These are phyloP conservation scores for Clarias gariepinus DNA, from an alignment of 2,113 vertebrate genomes.

Conservation along the genomic window DNA sequence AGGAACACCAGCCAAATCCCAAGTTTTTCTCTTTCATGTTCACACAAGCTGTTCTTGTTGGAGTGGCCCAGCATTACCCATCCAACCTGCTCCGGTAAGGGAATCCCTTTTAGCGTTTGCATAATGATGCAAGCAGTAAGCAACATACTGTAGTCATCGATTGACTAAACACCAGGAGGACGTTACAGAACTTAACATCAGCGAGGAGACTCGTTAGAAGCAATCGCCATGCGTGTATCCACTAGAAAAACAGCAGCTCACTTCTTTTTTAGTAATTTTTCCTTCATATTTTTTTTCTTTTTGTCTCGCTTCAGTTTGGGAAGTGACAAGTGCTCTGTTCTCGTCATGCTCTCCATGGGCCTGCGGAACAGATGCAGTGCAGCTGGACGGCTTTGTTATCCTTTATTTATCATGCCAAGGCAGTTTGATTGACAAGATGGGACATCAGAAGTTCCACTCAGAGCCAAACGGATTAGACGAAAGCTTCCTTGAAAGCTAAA, in stretches of 20 bases:
- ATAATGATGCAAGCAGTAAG: conserved; percentile 42
- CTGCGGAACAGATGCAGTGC: conserved; percentile 25
- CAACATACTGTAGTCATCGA: conserved; percentile 37
- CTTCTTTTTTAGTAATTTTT: neutral
- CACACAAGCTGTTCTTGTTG: conserved; percentile 22
- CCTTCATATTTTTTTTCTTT: conserved; percentile 10
- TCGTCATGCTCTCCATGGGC: conserved; percentile 32
- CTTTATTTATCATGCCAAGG: conserved; percentile 59
- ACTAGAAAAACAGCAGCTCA: neutral
- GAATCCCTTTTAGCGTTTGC: conserved; percentile 20
- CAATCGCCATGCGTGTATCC: neutral
- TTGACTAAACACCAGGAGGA: neutral
- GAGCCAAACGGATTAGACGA: conserved; percentile 54
- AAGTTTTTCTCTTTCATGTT: conserved; percentile 32
- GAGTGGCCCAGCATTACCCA: conserved; percentile 20
- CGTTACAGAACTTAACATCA: neutral
- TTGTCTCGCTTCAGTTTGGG: conserved; percentile 23
- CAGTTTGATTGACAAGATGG: conserved; percentile 61
- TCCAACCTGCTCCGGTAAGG: neutral
- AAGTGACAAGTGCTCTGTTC: conserved; percentile 36
- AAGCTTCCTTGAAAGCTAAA: conserved; percentile 55
- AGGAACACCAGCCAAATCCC: conserved; percentile 29
- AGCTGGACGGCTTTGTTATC: conserved; percentile 32
- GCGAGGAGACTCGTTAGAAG: neutral
- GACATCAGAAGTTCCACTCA: conserved; percentile 53